phyloP scores from a whole-genome alignment of 2,888 invertebrate genomes.

The Rugalucina vietnamica region DNA sequence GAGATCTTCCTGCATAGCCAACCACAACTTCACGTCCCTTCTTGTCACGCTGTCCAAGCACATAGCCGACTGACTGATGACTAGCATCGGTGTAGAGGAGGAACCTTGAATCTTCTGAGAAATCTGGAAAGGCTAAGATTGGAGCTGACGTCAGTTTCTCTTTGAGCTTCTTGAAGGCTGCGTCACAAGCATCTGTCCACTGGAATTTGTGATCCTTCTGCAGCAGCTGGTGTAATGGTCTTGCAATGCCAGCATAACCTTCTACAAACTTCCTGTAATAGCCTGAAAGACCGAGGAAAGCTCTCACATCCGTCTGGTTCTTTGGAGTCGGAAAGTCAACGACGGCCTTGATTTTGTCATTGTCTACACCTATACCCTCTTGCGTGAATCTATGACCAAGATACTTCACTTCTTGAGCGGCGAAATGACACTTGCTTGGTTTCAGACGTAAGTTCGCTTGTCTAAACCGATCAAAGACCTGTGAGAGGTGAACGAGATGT shows the following conservation, averaged over 20 bases:
- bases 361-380: slow-evolving; percentile 48
- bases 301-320: slow-evolving; percentile 37
- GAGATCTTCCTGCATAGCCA: slow-evolving; percentile 46
- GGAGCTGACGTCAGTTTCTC: slow-evolving; percentile 23
- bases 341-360: slow-evolving; percentile 37
- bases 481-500: slow-evolving; percentile 50
- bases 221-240: slow-evolving; percentile 47
- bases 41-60: slow-evolving; percentile 46
- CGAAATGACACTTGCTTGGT: slow-evolving; percentile 58
- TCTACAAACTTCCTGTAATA: slow-evolving; percentile 48
- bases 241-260: slow-evolving; percentile 45
- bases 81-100: slow-evolving; percentile 49
- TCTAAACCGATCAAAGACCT: slow-evolving; percentile 50
- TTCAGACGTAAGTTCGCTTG: slow-evolving; percentile 54
- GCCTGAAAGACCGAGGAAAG: slow-evolving; percentile 46
- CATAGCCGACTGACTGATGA: slow-evolving; percentile 32
- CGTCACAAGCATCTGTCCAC: slow-evolving; percentile 46
- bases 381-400: slow-evolving; percentile 56
- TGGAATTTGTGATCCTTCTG: slow-evolving; percentile 33
- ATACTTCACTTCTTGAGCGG: slow-evolving; percentile 40
- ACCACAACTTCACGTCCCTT: slow-evolving; percentile 34
- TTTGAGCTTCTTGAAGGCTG: slow-evolving; percentile 36
- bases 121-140: slow-evolving; percentile 49
- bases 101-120: slow-evolving; percentile 47
- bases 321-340: slow-evolving; percentile 31